A percentile compares a stretch with the other conserved stretches of the same genome.
These are phyloP conservation scores for Acanthurus tractus DNA, from an alignment of 2,797 vertebrate genomes.

Conservation along the genomic window DNA sequence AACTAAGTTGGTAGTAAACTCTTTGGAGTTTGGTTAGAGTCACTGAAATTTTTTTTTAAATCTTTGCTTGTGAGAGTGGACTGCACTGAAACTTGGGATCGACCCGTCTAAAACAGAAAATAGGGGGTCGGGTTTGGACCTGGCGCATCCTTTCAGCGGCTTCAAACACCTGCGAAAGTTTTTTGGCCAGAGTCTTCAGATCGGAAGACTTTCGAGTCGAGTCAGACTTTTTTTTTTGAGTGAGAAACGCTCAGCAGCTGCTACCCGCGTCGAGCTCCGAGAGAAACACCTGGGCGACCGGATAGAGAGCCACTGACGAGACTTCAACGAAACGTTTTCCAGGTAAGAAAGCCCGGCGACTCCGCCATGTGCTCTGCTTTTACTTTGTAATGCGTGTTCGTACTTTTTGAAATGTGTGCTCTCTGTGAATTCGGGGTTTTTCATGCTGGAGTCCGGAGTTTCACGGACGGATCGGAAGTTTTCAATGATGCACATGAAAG, in stretches of 20 bases:
- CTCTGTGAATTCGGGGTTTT: background rate
- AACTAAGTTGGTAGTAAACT: slow-evolving; percentile 90
- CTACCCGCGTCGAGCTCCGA: slow-evolving; percentile 55
- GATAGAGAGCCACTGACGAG: slow-evolving; percentile 74
- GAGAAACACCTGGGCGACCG: slow-evolving; percentile 42
- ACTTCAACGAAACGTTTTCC: slow-evolving; percentile 44
- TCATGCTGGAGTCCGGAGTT: background rate
- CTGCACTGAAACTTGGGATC: slow-evolving; percentile 85
- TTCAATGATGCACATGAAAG: background rate
- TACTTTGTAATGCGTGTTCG: background rate
- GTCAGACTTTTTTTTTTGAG: slow-evolving; percentile 61
- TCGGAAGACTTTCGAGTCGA: slow-evolving; percentile 71
- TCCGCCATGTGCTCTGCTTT: background rate
- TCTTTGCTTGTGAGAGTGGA: slow-evolving; percentile 88
- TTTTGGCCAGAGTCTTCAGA: slow-evolving; percentile 69
- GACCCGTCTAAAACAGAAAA: slow-evolving; percentile 59
- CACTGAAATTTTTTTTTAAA: slow-evolving; percentile 72
- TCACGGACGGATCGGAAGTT: background rate
- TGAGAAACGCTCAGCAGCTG: slow-evolving; percentile 58
- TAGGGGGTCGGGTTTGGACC: slow-evolving; percentile 69
- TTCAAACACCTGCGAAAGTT: slow-evolving; percentile 69
- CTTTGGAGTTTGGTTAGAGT: slow-evolving; percentile 92
- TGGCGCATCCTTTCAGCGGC: slow-evolving; percentile 68
- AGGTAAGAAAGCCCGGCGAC: slow-evolving; percentile 57
- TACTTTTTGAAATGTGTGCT: background rate